These are phyloP conservation scores for Syrrhaptes paradoxus DNA, from an alignment of 2,113 vertebrate species.

Conservation along the genomic window DNA sequence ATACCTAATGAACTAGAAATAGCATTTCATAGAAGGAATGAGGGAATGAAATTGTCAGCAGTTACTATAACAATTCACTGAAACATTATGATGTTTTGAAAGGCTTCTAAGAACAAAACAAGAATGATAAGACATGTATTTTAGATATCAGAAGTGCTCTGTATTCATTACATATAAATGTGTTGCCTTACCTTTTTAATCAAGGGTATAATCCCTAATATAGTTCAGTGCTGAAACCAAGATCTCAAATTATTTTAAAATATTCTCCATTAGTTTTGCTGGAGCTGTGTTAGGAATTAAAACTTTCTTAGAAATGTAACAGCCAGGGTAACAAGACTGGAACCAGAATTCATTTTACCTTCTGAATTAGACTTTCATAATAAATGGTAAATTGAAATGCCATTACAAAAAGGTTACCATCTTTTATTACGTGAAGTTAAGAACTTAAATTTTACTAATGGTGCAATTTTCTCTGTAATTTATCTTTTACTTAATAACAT, in stretches of 20 bases:
- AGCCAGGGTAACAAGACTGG: not conserved
- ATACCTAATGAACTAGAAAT: not conserved
- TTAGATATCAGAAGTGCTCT: not conserved
- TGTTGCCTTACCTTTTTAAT: not conserved
- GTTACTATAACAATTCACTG: not conserved
- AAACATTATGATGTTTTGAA: not conserved
- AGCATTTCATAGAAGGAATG: not conserved
- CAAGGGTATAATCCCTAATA: not conserved
- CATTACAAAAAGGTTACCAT: slow-evolving; percentile 63
- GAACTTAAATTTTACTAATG: slow-evolving; percentile 76
- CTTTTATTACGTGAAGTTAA: slow-evolving; percentile 66
- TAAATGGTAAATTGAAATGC: slow-evolving; percentile 67
- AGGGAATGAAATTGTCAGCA: not conserved
- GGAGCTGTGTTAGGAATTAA: slow-evolving; percentile 15
- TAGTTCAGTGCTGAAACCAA: not conserved
- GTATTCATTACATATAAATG: not conserved
- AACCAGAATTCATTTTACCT: slow-evolving; percentile 62
- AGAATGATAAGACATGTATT: not conserved
- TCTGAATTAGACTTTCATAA: slow-evolving; percentile 58
- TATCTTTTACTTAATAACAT: slow-evolving; percentile 70
- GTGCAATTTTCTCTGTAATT: slow-evolving; percentile 72
- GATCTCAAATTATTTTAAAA: not conserved
- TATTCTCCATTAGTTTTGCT: slow-evolving; percentile 28
- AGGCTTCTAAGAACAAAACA: not conserved
- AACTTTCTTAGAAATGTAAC: slow-evolving; percentile 8